Evolutionary conservation across 2,797 vertebrate species (phyloP).

Genomic region (Ceryle rudis): DNA sequence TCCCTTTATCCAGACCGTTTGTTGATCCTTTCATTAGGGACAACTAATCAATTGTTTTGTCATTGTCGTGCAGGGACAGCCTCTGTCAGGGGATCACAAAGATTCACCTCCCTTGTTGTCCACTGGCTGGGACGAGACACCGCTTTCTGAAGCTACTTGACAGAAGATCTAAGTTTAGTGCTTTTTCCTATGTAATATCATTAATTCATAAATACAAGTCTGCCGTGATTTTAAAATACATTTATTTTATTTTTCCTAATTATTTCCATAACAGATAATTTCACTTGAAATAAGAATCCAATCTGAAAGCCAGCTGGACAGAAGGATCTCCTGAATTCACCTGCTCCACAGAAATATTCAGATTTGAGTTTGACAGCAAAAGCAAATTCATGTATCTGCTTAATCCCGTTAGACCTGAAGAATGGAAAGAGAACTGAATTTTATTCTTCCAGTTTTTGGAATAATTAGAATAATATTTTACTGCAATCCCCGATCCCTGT

Average conservation of each 20-base stretch:
- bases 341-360: not conserved
- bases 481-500: not conserved
- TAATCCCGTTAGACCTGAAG: not conserved
- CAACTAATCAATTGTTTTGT: no score
- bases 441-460: not conserved
- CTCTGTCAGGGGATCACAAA: no score
- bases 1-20: no score
- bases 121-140: no score
- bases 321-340: not conserved
- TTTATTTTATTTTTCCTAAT: not conserved
- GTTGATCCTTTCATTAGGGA: no score
- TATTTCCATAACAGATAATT: not conserved
- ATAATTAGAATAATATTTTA: not conserved
- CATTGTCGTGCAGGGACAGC: no score
- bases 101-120: no score
- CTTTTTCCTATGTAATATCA: not conserved
- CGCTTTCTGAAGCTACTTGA: not conserved
- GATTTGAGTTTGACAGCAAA: not conserved
- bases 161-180: not conserved
- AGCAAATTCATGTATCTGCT: not conserved
- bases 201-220: not conserved
- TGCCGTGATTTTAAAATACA: not conserved
- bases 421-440: not conserved
- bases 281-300: not conserved
- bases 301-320: not conserved